Percentiles rank a stretch among this genome's conserved stretches.
Evolutionary conservation across 2,113 vertebrate genomes (phyloP).

Genomic region (Bujurquina vittata): DNA sequence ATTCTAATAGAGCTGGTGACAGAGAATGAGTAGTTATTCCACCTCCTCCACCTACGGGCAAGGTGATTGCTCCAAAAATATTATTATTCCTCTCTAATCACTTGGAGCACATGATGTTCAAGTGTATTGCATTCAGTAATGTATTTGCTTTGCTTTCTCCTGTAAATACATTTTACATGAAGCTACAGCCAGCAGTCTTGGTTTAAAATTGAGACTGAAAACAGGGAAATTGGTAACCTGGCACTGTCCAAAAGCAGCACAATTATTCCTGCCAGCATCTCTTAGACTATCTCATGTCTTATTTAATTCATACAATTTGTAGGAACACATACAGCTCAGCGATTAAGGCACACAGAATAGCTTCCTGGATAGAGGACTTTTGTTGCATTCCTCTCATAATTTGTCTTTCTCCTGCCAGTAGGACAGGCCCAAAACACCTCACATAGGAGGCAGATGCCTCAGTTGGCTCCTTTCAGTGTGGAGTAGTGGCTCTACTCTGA

Average conservation of each 20-base stretch:
- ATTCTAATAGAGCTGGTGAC: conserved; percentile 52
- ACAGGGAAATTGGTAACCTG: neutral
- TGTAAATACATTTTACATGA: neutral
- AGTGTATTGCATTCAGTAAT: neutral
- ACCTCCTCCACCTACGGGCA: conserved; percentile 59
- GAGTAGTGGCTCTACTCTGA: neutral
- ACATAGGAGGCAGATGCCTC: neutral
- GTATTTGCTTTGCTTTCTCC: neutral
- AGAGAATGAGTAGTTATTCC: conserved; percentile 56
- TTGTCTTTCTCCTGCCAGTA: fast-evolving
- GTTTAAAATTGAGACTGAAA: neutral
- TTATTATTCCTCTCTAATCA: conserved; percentile 55
- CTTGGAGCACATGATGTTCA: conserved; percentile 11
- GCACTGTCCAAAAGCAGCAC: neutral
- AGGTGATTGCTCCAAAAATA: conserved; percentile 56
- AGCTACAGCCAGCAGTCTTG: neutral
- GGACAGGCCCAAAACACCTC: neutral
- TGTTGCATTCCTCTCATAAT: too few relatives aligned
- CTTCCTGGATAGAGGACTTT: too few relatives aligned
- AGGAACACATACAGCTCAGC: neutral
- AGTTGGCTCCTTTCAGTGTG: neutral
- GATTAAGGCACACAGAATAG: neutral
- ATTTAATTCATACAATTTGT: too few relatives aligned
- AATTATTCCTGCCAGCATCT: neutral
- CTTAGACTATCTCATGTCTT: neutral